phyloP scores from a whole-genome alignment of 2,113 vertebrate genomes.

The Hippocampus comes region DNA sequence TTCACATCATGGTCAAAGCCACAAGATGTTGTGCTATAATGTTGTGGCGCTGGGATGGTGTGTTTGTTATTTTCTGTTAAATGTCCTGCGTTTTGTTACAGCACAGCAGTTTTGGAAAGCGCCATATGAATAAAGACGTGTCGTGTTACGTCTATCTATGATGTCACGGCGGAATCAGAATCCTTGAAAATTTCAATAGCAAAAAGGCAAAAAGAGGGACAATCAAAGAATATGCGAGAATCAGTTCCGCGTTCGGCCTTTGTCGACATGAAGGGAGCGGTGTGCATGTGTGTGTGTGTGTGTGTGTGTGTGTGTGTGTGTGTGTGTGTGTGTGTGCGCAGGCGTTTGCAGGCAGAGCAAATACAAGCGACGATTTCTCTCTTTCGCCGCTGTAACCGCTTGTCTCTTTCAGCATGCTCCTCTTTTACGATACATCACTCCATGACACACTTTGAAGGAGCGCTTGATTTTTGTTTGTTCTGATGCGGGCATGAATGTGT shows the following conservation, averaged over 20 bases:
- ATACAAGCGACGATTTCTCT: conserved; percentile 43
- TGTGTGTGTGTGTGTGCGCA: conserved; percentile 11
- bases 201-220: not conserved
- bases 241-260: not conserved
- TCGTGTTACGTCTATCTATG: not conserved
- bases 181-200: not conserved
- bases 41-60: not conserved
- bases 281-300: not conserved
- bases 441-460: conserved; percentile 44
- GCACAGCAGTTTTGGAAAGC: too few relatives aligned
- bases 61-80: too few relatives aligned
- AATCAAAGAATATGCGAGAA: conserved; percentile 15
- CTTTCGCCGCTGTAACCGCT: conserved; percentile 46
- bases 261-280: conserved; percentile 10
- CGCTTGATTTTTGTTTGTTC: conserved; percentile 50
- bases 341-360: conserved; percentile 1
- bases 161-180: not conserved
- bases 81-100: too few relatives aligned
- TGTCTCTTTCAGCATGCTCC: conserved; percentile 37
- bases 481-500: conserved; percentile 25
- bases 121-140: too few relatives aligned
- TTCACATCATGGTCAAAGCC: not conserved
- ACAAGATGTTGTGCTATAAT: not conserved
- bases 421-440: not conserved
- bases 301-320: conserved; percentile 28